Evolutionary conservation across 2,888 invertebrate genomes (phyloP).

Genomic region (Dichetophora obliterata): DNA sequence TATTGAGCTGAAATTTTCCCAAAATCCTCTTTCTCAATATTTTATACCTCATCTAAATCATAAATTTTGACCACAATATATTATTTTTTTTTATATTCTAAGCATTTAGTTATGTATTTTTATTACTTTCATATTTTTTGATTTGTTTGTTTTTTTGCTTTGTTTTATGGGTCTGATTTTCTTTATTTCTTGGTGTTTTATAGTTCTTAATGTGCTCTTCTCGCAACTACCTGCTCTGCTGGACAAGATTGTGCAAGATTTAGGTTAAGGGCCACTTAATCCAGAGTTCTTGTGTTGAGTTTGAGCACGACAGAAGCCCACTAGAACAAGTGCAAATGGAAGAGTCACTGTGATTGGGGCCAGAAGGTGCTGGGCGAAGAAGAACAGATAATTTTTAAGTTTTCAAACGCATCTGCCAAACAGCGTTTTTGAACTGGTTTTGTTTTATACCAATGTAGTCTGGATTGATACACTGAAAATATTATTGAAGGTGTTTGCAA

Average conservation of each 20-base stretch:
- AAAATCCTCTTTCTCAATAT: neutral
- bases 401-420: neutral
- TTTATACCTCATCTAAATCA: conserved; percentile 1
- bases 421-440: neutral
- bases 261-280: conserved; percentile 28
- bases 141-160: neutral
- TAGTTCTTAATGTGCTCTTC: neutral
- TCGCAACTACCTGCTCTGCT: neutral
- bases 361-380: neutral
- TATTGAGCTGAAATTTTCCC: neutral
- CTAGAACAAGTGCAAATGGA: neutral
- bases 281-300: neutral
- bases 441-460: neutral
- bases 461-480: neutral
- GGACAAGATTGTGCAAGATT: conserved; percentile 2
- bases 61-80: conserved; percentile 19
- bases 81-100: neutral
- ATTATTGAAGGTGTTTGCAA: neutral
- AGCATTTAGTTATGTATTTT: neutral
- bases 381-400: neutral
- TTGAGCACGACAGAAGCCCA: neutral
- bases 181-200: neutral
- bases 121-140: neutral
- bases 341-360: neutral
- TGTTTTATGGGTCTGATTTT: neutral